phyloP scores from a whole-genome alignment of 64 coral and sea anemone species.

The Catalaphyllia jardinei region DNA sequence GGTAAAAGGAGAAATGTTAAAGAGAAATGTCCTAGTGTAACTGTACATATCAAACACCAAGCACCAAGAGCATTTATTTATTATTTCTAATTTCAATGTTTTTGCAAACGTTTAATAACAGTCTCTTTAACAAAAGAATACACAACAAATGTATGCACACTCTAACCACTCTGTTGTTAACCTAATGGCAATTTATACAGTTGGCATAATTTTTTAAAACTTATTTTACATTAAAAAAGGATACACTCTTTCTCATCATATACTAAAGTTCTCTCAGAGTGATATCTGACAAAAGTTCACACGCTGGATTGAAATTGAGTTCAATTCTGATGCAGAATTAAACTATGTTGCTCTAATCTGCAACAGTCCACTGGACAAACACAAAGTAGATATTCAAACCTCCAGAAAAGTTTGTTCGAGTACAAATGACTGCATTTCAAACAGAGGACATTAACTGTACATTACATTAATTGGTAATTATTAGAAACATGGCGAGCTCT shows the following conservation, averaged over 20 bases:
- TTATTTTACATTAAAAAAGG: slow-evolving; percentile 51
- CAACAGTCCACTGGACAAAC: background rate
- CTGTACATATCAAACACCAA: background rate
- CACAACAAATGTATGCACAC: slow-evolving; percentile 41
- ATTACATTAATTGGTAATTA: background rate
- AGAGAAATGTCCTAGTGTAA: no score
- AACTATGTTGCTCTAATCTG: background rate
- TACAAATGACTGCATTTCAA: slow-evolving; percentile 21
- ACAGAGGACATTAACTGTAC: background rate
- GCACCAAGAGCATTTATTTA: background rate
- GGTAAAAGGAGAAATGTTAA: no score
- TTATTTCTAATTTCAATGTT: slow-evolving; percentile 28
- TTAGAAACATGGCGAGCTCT: background rate
- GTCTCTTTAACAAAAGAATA: slow-evolving; percentile 51
- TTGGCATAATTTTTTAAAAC: slow-evolving; percentile 32
- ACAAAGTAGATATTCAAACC: background rate
- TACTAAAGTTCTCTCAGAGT: slow-evolving; percentile 5
- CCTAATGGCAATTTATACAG: slow-evolving; percentile 17
- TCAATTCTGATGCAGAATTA: background rate
- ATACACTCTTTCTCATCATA: slow-evolving; percentile 23
- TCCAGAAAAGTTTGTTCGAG: background rate
- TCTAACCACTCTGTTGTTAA: slow-evolving; percentile 1
- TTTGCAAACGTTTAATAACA: slow-evolving; percentile 34
- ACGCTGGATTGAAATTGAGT: background rate
- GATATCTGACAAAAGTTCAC: background rate